phyloP scores from a whole-genome alignment of 2,888 invertebrate species.

The Poecilus cupreus region DNA sequence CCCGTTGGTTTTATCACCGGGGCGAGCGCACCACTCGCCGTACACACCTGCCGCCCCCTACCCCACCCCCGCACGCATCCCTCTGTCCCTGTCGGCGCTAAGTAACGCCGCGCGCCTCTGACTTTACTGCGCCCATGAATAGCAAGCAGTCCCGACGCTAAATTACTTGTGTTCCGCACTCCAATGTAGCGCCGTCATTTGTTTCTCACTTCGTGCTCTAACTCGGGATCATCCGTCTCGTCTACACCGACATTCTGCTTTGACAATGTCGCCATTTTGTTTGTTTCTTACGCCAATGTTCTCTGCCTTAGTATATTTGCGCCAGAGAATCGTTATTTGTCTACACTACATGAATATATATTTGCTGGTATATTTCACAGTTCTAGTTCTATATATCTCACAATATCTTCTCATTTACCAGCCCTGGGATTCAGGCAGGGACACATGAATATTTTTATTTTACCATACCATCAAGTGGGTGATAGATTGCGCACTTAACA shows the following conservation, averaged over 20 bases:
- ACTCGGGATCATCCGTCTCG: constrained; percentile 49
- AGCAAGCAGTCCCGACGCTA: constrained; percentile 55
- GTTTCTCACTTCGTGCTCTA: constrained; percentile 44
- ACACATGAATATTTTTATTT: too few species aligned
- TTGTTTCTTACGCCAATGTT: not conserved
- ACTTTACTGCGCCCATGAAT: constrained; percentile 53
- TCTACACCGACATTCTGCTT: constrained; percentile 33
- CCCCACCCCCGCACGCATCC: not conserved
- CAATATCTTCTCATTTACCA: not conserved
- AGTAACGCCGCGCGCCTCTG: constrained; percentile 2
- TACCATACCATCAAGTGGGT: too few species aligned
- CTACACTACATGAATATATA: constrained; percentile 21
- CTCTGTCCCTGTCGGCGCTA: not conserved
- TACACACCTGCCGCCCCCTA: not conserved
- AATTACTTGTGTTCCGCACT: constrained; percentile 53
- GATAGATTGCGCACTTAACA: too few species aligned
- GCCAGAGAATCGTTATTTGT: constrained; percentile 14
- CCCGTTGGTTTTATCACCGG: constrained; percentile 55
- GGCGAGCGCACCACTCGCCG: not conserved
- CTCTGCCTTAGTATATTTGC: constrained; percentile 3
- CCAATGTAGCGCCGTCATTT: constrained; percentile 49
- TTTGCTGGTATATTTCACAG: not conserved
- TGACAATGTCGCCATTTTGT: constrained; percentile 37
- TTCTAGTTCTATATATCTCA: too few species aligned
- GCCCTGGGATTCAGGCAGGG: too few species aligned